These are phyloP conservation scores for Phaethon lepturus DNA, from an alignment of 2,113 vertebrate species.

Conservation along the genomic window DNA sequence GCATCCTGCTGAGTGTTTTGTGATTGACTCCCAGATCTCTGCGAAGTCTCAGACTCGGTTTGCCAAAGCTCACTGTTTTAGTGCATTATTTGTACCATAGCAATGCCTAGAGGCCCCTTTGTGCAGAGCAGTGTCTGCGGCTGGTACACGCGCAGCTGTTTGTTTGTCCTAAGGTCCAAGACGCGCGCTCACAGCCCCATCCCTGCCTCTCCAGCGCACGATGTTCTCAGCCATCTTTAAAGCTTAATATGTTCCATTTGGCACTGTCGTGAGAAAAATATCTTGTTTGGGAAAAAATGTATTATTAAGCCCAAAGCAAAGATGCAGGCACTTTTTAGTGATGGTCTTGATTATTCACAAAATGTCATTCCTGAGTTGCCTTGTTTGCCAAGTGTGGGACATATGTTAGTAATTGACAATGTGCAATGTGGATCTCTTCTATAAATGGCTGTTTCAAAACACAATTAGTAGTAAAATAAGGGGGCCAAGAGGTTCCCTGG, in stretches of 20 bases:
- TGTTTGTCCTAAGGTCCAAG: constrained; percentile 31
- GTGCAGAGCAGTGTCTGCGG: not conserved
- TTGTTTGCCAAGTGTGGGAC: constrained; percentile 43
- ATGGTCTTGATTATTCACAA: constrained; percentile 60
- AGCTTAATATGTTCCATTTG: constrained; percentile 56
- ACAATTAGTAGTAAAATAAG: constrained; percentile 58
- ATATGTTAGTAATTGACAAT: constrained; percentile 72
- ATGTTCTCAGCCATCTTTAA: constrained; percentile 8
- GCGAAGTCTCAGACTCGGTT: not conserved
- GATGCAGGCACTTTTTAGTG: constrained; percentile 32
- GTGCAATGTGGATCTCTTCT: constrained; percentile 34
- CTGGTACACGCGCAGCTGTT: not conserved
- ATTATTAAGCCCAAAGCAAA: constrained; percentile 22
- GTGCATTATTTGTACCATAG: not conserved
- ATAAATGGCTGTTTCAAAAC: constrained; percentile 68
- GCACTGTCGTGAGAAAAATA: not conserved
- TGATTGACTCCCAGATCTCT: not conserved
- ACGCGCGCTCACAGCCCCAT: not conserved
- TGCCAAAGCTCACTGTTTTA: not conserved
- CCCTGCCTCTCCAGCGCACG: not conserved
- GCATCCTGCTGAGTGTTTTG: not conserved
- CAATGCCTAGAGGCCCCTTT: not conserved
- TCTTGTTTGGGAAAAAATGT: constrained; percentile 20
- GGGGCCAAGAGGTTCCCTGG: constrained; percentile 9
- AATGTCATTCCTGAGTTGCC: not conserved